Base-by-base conservation (phyloP, 2,888 invertebrate species). In the Clitarchus hookeri region DNA sequence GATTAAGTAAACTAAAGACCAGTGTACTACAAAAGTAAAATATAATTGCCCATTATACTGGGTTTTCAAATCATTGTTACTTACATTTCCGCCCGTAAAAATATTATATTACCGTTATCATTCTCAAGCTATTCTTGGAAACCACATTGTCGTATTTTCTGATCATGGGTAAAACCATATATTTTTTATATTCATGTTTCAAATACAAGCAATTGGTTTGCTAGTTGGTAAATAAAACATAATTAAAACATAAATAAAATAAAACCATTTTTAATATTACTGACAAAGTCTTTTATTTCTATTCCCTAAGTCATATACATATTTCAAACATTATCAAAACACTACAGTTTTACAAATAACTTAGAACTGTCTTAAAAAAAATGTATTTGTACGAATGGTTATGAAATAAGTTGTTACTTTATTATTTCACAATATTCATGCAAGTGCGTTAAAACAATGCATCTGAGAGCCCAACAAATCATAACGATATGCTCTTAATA, bases 331-430 rank as follows among this genome's bases (percentile, higher is more conserved):
- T 65, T 65, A 65, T 65, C 65, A 65, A 65, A 65, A 65, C 65
- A 65, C 65, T n/a, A 65, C 11, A 65, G 65, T 65, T 65, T 65
- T 65, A 65, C n/a, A 65, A 65, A 65, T 65, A 65, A 65, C 65
- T 65, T 65, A 65, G 16, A 65, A 65, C n/a, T 23, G 3, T 23
- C 23, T 12, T 65, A 12, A 65, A 53, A 65, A 65, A 65, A n/a
- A 11, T 12, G 23, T n/a, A 65, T 65, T 65, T 65, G 65, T 65
- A 65, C 65, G n/a, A 65, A 65, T 19, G 23, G 65, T 65, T 65
- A 65, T 23, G 23, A 19, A n/a, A 65, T 65, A 6, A 65, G 19
- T 23, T 65, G 16, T 65, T 9, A 6, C 16, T 65, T 12, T 12
- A 16, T 16, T 65, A 19, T 16, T 23, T 65, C 16, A n/a, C 19